Percentiles rank a stretch among this genome's conserved stretches.
Evolutionary conservation across 1,140 invertebrate species (phyloP).

Genomic region (Hyles vespertilio): DNA sequence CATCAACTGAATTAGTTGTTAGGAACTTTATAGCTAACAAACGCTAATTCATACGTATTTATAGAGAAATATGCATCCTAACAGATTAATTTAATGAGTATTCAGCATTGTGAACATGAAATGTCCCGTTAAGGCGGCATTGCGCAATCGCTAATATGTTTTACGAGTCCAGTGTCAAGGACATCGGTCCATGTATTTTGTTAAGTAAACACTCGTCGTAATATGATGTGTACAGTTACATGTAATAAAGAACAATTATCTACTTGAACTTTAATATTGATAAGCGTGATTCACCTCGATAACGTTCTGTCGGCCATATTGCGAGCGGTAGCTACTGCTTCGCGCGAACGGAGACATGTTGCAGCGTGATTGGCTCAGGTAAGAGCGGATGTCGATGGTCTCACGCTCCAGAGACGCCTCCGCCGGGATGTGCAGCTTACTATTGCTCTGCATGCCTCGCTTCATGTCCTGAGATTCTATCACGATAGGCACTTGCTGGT

Average conservation of each 20-base stretch:
- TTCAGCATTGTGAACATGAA: background rate
- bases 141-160: constrained; percentile 7
- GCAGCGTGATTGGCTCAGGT: constrained; percentile 81
- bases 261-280: constrained; percentile 2
- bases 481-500: constrained; percentile 79
- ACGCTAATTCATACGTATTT: constrained; percentile 3
- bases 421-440: constrained; percentile 48
- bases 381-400: constrained; percentile 80
- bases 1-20: background rate
- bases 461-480: constrained; percentile 77
- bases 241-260: constrained; percentile 1
- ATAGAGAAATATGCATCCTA: background rate
- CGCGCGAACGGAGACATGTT: constrained; percentile 80
- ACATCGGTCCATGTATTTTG: constrained; percentile 5
- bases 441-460: constrained; percentile 46
- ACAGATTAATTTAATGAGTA: background rate
- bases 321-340: constrained; percentile 79
- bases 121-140: constrained; percentile 6
- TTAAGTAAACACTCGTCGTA: constrained; percentile 4
- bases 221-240: background rate
- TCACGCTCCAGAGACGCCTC: constrained; percentile 69
- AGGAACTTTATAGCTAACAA: background rate
- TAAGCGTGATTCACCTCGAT: constrained; percentile 51
- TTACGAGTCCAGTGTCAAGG: constrained; percentile 9
- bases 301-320: constrained; percentile 75